Evolutionary conservation across 2,113 vertebrate genomes (phyloP).

Genomic region (Odobenus rosmarus): DNA sequence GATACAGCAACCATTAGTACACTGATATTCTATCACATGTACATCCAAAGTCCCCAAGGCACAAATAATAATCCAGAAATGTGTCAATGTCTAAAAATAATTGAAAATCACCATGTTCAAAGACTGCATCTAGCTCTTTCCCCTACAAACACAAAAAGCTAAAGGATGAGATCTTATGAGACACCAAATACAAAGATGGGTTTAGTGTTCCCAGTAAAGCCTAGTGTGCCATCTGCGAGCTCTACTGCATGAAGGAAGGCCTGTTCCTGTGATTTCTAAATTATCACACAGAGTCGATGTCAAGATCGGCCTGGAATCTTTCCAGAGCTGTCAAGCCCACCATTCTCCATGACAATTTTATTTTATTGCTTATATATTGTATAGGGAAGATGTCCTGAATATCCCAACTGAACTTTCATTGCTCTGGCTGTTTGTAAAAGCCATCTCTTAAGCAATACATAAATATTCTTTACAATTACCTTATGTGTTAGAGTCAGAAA

Average conservation of each 20-base stretch:
- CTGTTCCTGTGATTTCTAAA: neutral
- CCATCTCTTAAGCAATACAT: neutral
- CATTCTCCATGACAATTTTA: neutral
- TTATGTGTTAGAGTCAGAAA: constrained; percentile 52
- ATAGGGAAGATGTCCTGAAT: constrained; percentile 12
- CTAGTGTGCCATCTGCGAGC: neutral
- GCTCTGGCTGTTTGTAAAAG: constrained; percentile 36
- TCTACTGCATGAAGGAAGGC: neutral
- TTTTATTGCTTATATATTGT: neutral
- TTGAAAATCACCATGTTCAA: neutral
- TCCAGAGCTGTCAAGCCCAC: constrained; percentile 29
- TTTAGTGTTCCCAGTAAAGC: neutral
- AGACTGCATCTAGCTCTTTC: neutral
- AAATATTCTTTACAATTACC: constrained; percentile 67
- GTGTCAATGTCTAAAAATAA: neutral
- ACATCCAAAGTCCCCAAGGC: neutral
- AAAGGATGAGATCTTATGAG: neutral
- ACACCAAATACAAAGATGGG: neutral
- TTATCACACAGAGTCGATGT: neutral
- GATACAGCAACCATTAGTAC: neutral
- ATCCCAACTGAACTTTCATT: constrained; percentile 7
- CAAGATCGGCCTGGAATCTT: neutral
- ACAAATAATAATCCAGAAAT: neutral
- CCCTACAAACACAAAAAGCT: neutral
- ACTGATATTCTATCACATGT: neutral